phyloP scores from a whole-genome alignment of 2,113 vertebrate genomes.

The Sinosuthora webbiana region DNA sequence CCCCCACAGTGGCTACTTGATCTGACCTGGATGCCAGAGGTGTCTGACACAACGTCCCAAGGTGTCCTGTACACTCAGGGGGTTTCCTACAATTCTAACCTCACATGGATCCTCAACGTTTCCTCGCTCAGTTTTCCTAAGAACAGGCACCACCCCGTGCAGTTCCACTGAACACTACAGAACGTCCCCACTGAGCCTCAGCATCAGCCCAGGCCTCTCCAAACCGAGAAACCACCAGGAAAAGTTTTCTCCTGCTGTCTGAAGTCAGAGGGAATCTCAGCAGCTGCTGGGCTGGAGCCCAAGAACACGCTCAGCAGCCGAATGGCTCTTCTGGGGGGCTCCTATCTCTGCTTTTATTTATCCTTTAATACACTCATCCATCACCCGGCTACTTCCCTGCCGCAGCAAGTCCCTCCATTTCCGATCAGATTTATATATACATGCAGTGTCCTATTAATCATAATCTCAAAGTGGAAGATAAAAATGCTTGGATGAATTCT shows the following conservation, averaged over 20 bases:
- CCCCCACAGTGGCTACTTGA: accelerated
- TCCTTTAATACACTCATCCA: background rate
- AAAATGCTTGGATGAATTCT: conserved; percentile 32
- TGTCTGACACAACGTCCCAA: background rate
- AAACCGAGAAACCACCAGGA: background rate
- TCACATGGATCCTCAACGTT: accelerated
- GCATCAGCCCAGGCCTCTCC: background rate
- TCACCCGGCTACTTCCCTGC: background rate
- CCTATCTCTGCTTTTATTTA: background rate
- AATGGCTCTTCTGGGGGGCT: background rate
- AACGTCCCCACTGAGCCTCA: accelerated
- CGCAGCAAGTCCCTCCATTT: background rate
- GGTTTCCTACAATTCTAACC: background rate
- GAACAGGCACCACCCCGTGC: accelerated
- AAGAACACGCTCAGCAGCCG: accelerated
- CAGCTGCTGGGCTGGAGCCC: background rate
- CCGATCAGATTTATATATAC: background rate
- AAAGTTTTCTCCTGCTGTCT: background rate
- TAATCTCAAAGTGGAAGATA: conserved; percentile 10
- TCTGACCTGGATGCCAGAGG: accelerated
- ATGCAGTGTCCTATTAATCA: background rate
- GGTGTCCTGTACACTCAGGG: background rate
- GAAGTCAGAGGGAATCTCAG: background rate
- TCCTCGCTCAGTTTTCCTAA: background rate
- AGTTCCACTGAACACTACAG: accelerated